Evolutionary conservation across 2,113 vertebrate species (phyloP), one percentile per base, ranked within the genome.

Genomic region (Ameiurus melas): DNA sequence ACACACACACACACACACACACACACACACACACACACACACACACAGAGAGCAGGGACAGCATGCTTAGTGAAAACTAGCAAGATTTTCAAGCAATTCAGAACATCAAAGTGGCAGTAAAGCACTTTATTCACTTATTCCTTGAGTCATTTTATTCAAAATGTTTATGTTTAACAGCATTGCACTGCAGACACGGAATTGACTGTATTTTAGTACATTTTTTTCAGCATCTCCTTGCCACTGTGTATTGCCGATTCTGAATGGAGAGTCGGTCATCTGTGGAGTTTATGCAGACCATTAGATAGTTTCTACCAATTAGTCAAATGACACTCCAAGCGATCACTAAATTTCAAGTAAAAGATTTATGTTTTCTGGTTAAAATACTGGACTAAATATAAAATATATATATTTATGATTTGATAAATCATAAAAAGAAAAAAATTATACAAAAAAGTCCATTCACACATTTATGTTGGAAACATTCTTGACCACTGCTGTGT

Each of bases 11-110:
- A 85, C 2, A 66, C 14, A 87, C 7, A 89, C 66, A 89, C 57
- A 87, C 13, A 85, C 2, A 66, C 14, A 87, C 4, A 89, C 66
- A 88, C 66, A 89, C 27, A 85, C 55, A 53, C 57, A 87, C 51
- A 53, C 19, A 85, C 2, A 66, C 14, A 87, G 4, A 89, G 58
- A 9, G 9, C 47, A 51, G 0, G 66, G n/a, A 55, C 5, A 71
- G 36, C 64, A 87, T 25, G 16, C 20, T 62, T 62, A 70, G 22
- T 84, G 51, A 51, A 22, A n/a, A 33, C 3, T 30, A 19, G 27
- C 27, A 80, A 33, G 58, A 22, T 60, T 75, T 36, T 71, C 22
- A 58, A 60, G 4, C 25, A 80, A 60, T 70, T 87, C 19, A 64
- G n/a, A 27, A 75, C 27, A 12, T 71, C 51, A 71, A 71, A 62